Base-by-base conservation (phyloP, 2,888 invertebrate genomes). In the Ectobius pallidus region DNA sequence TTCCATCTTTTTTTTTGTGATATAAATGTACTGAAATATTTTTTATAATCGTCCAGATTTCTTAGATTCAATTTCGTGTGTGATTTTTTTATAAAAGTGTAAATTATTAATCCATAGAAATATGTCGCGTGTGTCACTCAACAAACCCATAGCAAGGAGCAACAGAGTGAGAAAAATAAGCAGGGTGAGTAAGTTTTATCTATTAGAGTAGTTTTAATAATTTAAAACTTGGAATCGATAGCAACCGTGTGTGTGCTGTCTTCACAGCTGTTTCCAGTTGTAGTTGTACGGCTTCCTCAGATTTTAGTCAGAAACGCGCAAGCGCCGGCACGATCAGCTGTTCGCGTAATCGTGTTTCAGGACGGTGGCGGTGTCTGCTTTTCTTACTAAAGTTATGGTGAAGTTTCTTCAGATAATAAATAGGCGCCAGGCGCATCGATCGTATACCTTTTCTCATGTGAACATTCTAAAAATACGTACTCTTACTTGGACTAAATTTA, bases 91-190 rank as follows among this genome's bases (percentile, higher is more conserved):
- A n/a, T n/a, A n/a, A n/a, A n/a, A n/a, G n/a, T n/a, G n/a, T n/a
- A n/a, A n/a, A n/a, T n/a, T n/a, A n/a, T n/a, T n/a, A n/a, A n/a
- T n/a, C n/a, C n/a, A n/a, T n/a, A n/a, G n/a, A 34, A 34, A 7
- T 34, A 82, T 83, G 83, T 83, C 83, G 80, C 81, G 82, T 76
- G 82, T 81, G 77, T 82, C 82, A 78, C 81, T 83, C 77, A 83
- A 81, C 81, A 83, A 82, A 79, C 82, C 83, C 16, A 72, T 75
- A 11, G 72, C 75, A 18, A 58, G 70, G 6, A 71, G 75, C 63
- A 72, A 58, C 44, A 55, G 69, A 44, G 68, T 74, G 16, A 44
- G 76, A 55, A 76, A 75, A 62, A 74, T 77, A 22, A 77, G 77
- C 55, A 70, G 76, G 73, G 77, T 77, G 62, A 77, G 77, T 77